These are phyloP conservation scores for Drosophila pseudoananassae DNA, from an alignment of 1,140 invertebrate genomes.

Conservation along the genomic window DNA sequence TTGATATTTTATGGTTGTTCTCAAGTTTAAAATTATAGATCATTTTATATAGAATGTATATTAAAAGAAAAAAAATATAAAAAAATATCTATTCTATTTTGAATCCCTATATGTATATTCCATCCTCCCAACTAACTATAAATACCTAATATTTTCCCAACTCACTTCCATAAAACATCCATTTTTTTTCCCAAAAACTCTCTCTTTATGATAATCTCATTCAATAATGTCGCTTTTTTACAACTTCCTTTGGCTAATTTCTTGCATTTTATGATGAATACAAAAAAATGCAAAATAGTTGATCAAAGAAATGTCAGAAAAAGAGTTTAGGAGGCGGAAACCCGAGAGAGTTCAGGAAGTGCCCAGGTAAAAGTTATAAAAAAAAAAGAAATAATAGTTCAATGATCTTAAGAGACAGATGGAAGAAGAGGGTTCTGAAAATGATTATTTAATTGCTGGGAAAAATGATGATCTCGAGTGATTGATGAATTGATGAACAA, in stretches of 20 bases:
- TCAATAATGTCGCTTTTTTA: conserved; percentile 15
- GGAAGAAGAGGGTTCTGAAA: conserved; percentile 3
- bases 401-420: conserved; percentile 32
- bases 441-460: conserved; percentile 25
- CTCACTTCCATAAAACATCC: too few relatives aligned
- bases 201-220: conserved; percentile 1
- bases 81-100: too few relatives aligned
- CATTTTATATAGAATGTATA: too few relatives aligned
- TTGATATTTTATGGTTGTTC: too few relatives aligned
- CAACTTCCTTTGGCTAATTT: conserved; percentile 37
- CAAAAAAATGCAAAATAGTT: conserved; percentile 34
- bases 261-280: not conserved
- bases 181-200: too few relatives aligned
- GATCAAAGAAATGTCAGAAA: conserved; percentile 9
- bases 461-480: not conserved
- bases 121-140: too few relatives aligned
- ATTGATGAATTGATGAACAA: conserved; percentile 4
- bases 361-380: conserved; percentile 37
- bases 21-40: too few relatives aligned
- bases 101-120: too few relatives aligned
- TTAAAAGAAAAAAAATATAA: too few relatives aligned
- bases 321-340: conserved; percentile 46
- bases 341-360: conserved; percentile 31
- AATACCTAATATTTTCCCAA: too few relatives aligned
- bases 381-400: conserved; percentile 28